Conservation (phyloP, 2,113 vertebrate genomes). For the Phaetusa simplex region DNA sequence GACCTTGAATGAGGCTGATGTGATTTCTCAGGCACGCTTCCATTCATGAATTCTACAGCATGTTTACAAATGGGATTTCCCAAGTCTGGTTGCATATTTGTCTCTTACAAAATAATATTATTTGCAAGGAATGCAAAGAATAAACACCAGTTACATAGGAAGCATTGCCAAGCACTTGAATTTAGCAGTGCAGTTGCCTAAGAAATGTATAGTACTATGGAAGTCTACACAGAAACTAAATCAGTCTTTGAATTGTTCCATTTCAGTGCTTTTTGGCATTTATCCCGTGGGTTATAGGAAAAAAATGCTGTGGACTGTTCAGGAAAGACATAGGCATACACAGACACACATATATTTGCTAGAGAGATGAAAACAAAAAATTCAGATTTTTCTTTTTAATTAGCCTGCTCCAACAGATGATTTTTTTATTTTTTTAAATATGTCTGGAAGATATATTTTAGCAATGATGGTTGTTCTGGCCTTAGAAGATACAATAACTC, state of each 20-base stretch:
- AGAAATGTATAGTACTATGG: neutral
- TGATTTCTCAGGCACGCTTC: neutral
- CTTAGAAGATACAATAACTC: neutral
- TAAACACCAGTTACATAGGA: neutral
- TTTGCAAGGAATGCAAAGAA: neutral
- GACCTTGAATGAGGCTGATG: neutral
- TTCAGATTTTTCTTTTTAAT: neutral
- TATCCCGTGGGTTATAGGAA: neutral
- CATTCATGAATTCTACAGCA: neutral
- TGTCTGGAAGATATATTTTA: neutral
- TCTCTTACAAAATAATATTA: neutral
- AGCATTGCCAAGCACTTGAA: neutral
- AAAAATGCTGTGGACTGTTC: neutral
- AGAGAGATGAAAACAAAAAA: neutral
- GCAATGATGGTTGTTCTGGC: neutral
- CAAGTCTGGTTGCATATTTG: neutral
- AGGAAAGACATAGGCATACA: neutral
- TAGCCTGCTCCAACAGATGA: neutral
- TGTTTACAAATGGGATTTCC: conserved; percentile 4
- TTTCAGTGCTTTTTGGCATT: neutral
- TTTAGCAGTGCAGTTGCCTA: neutral
- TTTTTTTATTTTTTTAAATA: neutral
- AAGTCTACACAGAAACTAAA: neutral
- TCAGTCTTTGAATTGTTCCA: neutral
- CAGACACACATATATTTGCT: neutral